A percentile compares a stretch with the other conserved stretches of the same genome.
These are phyloP conservation scores for Morpho achilles DNA, from an alignment of 2,888 invertebrate species.

Conservation along the genomic window DNA sequence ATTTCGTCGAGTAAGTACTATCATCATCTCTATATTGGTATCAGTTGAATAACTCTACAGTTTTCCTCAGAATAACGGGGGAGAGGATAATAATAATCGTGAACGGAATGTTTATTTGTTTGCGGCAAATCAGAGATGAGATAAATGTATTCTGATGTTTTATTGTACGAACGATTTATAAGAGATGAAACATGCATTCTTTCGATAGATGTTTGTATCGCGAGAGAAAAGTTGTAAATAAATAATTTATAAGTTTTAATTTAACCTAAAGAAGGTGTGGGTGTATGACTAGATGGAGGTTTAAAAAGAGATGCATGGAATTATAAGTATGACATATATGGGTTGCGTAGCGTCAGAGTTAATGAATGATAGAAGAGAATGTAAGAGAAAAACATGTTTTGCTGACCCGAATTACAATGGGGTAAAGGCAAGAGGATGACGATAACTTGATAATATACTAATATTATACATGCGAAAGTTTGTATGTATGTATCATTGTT, in stretches of 20 bases:
- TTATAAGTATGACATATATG: not conserved
- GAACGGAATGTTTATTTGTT: slow-evolving; percentile 34
- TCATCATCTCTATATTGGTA: no score
- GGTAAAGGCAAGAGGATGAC: no score
- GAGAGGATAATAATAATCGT: slow-evolving; percentile 15
- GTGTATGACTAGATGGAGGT: no score
- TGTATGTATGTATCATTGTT: no score
- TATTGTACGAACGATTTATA: no score
- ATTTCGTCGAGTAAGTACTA: not conserved
- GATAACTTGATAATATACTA: no score
- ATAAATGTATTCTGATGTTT: slow-evolving; percentile 31
- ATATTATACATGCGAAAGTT: no score
- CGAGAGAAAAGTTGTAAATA: slow-evolving; percentile 30
- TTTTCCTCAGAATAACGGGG: slow-evolving; percentile 23
- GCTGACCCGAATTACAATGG: no score
- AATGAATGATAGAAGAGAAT: no score
- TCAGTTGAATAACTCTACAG: not conserved
- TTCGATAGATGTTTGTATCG: no score
- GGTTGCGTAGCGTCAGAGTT: not conserved
- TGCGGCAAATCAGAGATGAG: slow-evolving; percentile 29
- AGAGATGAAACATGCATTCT: no score
- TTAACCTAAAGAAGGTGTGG: not conserved
- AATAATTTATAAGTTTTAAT: not conserved
- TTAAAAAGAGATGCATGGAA: not conserved
- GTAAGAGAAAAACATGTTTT: no score